phyloP scores from a whole-genome alignment of 2,797 vertebrate genomes.

The Anguilla anguilla region DNA sequence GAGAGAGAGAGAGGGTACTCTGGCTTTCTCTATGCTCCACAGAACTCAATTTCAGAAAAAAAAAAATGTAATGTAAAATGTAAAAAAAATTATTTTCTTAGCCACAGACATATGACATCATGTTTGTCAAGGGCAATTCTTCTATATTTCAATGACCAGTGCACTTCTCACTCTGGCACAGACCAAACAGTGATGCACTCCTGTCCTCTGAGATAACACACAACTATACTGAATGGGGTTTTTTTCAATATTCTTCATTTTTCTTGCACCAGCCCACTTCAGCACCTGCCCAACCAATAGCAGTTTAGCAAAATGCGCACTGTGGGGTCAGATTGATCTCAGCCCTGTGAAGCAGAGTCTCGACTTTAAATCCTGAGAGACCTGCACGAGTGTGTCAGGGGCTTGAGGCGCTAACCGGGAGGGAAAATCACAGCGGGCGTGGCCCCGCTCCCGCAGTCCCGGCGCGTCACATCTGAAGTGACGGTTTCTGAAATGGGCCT shows the following conservation, averaged over 20 bases:
- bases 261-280: background rate
- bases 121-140: background rate
- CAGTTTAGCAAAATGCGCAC: background rate
- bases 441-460: constrained; percentile 28
- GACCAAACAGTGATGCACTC: background rate
- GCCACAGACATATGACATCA: background rate
- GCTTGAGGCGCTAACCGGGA: constrained; percentile 22
- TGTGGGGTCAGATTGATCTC: background rate
- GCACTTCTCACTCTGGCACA: background rate
- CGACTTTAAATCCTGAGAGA: background rate
- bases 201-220: background rate
- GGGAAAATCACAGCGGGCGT: background rate
- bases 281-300: background rate
- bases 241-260: background rate
- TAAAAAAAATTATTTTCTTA: background rate
- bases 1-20: background rate
- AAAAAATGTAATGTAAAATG: background rate
- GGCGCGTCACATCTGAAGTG: constrained; percentile 33
- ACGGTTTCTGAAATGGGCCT: constrained; percentile 43
- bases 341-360: background rate
- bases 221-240: background rate
- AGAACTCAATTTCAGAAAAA: background rate
- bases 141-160: background rate
- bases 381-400: background rate
- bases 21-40: background rate